Base-by-base conservation (phyloP, 2,888 invertebrate genomes). In the Agrotis puta region DNA sequence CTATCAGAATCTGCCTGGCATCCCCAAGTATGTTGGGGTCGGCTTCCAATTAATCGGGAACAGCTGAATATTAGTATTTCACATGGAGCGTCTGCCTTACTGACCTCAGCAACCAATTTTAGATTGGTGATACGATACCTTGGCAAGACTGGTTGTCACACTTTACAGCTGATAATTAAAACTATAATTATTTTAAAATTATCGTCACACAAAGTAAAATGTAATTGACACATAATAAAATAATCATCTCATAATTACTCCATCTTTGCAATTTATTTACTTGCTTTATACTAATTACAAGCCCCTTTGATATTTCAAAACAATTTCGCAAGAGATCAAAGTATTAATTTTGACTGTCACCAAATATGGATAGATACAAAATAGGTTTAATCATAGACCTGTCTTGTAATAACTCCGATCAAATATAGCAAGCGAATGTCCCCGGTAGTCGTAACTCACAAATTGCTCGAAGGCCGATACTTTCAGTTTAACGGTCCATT, bases 401-500 rank as follows among this genome's bases (percentile, higher is more conserved):
- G 9, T 20, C 22, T 65, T 57, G 51, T 57, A 77, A 63, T 78
- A 54, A 71, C n/a, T 79, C 53, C 14, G 50, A 56, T 57, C 33
- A 54, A 51, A 71, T 56, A 24, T 66, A 56, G 51, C 22, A 58
- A 24, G 43, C 67, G 70, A 81, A 62, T 68, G 81, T 76, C 70
- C 27, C 74, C 58, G 64, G 67, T 62, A 64, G 57, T 33, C 45
- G 70, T 67, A 58, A 81, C 27, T 77, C 68, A 81, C 57, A 64
- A 77, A 74, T 58, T 64, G 56, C 13, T 50, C 43, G 79, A 80
- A 82, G 81, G 81, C 57, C 75, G 51, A 56, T 62, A 69, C 82
- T 80, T 83, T 83, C 73, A 69, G 68, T 48, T 80, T 82, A 65
- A 72, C 54, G 58, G 56, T 47, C 62, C 48, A 65, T 72, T 74